Evolutionary conservation across 2,113 vertebrate genomes (phyloP).

Genomic region (Trematomus loennbergii): DNA sequence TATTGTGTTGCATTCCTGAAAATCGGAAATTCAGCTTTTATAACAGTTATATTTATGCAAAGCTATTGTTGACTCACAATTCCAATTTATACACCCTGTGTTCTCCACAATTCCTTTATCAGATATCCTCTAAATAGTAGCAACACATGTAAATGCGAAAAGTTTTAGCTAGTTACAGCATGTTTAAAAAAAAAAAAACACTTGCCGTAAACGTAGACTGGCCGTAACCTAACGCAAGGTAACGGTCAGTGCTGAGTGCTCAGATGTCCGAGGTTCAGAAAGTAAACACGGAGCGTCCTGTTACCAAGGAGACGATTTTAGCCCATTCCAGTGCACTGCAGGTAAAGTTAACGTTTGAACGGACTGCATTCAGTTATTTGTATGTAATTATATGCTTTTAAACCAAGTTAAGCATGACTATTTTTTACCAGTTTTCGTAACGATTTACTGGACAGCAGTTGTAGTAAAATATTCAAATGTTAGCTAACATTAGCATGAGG

Average conservation of each 20-base stretch:
- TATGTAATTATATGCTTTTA: background rate
- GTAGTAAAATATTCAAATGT: no score
- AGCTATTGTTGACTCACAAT: background rate
- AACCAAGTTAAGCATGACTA: background rate
- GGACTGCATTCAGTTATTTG: background rate
- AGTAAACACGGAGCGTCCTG: conserved; percentile 1
- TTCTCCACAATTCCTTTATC: background rate
- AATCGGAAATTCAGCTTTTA: background rate
- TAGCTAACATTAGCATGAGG: background rate
- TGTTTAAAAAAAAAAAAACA: background rate
- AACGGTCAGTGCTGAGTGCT: background rate
- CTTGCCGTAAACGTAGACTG: no score
- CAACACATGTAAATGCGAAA: background rate
- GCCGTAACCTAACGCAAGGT: no score
- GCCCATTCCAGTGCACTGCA: background rate
- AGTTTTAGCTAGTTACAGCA: no score
- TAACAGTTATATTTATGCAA: background rate
- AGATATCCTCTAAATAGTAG: fast-evolving
- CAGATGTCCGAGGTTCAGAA: background rate
- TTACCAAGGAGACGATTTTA: conserved; percentile 62
- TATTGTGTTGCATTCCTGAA: background rate
- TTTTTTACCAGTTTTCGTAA: no score
- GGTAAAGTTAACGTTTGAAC: background rate
- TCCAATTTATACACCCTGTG: background rate
- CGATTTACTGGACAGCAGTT: no score